Evolutionary conservation across 2,888 invertebrate species (phyloP).

Genomic region (Keiferia lycopersicella): DNA sequence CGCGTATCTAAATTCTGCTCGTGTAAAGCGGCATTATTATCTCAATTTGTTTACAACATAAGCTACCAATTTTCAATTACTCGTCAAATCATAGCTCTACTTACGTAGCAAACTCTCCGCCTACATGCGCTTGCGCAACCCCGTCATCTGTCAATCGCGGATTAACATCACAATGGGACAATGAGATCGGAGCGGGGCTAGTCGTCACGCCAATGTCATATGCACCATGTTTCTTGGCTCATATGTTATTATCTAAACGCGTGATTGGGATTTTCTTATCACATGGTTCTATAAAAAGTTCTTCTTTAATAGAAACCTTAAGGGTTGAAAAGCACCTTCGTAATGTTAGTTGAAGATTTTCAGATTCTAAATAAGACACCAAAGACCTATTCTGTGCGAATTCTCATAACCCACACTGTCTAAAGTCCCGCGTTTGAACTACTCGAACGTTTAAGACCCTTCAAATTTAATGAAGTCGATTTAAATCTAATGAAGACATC

Average conservation of each 20-base stretch:
- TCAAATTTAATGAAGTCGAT: too few species aligned
- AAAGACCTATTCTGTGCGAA: too few species aligned
- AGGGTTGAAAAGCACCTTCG: not conserved
- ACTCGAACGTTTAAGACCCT: too few species aligned
- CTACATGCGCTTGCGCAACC: conserved; percentile 53
- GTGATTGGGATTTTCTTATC: conserved; percentile 10
- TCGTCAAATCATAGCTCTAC: not conserved
- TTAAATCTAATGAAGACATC: too few species aligned
- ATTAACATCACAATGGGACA: conserved; percentile 75
- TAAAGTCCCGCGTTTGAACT: not conserved
- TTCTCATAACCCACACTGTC: not conserved
- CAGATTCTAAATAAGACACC: too few species aligned
- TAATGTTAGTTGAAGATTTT: too few species aligned
- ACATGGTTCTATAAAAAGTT: not conserved
- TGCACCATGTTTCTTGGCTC: conserved; percentile 21
- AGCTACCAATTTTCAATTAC: not conserved
- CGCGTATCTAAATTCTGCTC: too few species aligned
- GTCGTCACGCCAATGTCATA: conserved; percentile 32
- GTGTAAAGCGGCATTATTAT: too few species aligned
- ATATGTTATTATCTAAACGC: conserved; percentile 24
- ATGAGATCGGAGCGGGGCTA: conserved; percentile 44
- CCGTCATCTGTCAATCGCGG: conserved; percentile 66
- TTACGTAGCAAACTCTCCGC: not conserved
- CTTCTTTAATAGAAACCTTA: not conserved
- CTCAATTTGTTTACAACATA: not conserved